Percentiles rank a stretch among this genome's conserved stretches.
Evolutionary conservation across 2,113 vertebrate species (phyloP).

Genomic region (Vulpes ferrilata): DNA sequence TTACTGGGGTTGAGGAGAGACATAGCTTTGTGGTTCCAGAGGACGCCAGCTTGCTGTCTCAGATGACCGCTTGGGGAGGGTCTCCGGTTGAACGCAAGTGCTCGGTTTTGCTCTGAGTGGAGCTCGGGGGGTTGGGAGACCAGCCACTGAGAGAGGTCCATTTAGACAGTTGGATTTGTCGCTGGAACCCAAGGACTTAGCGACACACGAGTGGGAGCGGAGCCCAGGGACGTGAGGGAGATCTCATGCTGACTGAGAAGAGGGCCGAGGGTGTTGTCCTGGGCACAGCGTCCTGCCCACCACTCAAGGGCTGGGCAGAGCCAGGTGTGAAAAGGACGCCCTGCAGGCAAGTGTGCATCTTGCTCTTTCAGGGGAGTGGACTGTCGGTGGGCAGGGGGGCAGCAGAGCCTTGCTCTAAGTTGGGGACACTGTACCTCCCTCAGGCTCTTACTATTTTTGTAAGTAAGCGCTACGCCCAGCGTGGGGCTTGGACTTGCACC

Average conservation of each 20-base stretch:
- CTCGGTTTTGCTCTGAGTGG: not conserved
- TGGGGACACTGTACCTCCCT: not conserved
- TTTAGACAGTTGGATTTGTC: not conserved
- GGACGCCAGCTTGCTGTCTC: not conserved
- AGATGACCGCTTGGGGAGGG: not conserved
- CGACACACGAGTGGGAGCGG: not conserved
- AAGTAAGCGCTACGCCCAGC: not conserved
- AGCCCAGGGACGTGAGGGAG: not conserved
- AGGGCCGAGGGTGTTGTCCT: accelerated
- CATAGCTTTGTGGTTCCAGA: accelerated
- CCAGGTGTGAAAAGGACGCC: not conserved
- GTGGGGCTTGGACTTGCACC: not conserved
- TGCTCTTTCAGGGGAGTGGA: too few species aligned
- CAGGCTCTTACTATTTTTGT: not conserved
- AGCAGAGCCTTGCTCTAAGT: not conserved
- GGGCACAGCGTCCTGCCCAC: not conserved
- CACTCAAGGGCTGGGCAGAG: not conserved
- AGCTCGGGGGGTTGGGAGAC: not conserved
- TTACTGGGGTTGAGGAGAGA: not conserved
- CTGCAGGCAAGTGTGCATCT: accelerated
- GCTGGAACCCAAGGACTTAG: not conserved
- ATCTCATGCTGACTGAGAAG: accelerated
- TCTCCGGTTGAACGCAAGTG: not conserved
- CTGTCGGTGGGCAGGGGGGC: not conserved
- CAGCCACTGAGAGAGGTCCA: not conserved